phyloP scores from a whole-genome alignment of 2,888 invertebrate genomes.

The Drosophila glabriapex region DNA sequence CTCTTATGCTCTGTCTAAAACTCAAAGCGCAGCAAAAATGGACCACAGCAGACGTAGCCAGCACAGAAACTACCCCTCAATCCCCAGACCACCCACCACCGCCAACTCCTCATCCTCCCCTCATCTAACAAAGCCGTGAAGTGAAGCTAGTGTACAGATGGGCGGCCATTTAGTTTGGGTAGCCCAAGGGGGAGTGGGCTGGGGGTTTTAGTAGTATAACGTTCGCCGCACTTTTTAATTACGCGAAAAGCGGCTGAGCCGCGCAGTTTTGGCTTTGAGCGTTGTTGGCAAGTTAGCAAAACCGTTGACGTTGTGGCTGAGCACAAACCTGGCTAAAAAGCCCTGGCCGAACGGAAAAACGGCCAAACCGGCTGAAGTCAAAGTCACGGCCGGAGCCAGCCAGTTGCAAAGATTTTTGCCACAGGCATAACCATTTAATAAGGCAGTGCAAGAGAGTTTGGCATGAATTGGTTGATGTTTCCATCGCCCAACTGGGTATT shows the following conservation, averaged over 20 bases:
- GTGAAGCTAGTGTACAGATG: conserved; percentile 59
- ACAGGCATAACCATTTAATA: conserved; percentile 73
- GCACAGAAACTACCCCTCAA: neutral
- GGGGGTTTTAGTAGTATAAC: conserved; percentile 28
- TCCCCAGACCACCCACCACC: neutral
- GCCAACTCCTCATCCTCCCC: neutral
- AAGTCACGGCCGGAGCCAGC: conserved; percentile 56
- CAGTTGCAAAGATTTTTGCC: conserved; percentile 69
- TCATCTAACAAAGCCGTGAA: conserved; percentile 57
- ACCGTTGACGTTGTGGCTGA: conserved; percentile 51
- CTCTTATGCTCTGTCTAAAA: conserved; percentile 73
- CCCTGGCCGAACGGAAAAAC: conserved; percentile 34
- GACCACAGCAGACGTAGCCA: conserved; percentile 41
- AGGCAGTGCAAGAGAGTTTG: conserved; percentile 43
- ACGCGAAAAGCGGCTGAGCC: conserved; percentile 80
- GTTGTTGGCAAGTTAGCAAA: conserved; percentile 34
- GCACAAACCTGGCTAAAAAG: conserved; percentile 22
- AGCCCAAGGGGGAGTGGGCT: neutral
- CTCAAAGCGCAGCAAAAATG: conserved; percentile 77
- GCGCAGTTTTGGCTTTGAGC: conserved; percentile 78
- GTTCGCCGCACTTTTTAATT: conserved; percentile 78
- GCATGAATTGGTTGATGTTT: conserved; percentile 3
- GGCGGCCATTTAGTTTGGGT: conserved; percentile 41
- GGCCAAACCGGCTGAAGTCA: conserved; percentile 33
- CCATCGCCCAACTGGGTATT: conserved; percentile 10